Evolutionary conservation across 2,888 invertebrate genomes (phyloP).

Genomic region (Dasypogon diadema): DNA sequence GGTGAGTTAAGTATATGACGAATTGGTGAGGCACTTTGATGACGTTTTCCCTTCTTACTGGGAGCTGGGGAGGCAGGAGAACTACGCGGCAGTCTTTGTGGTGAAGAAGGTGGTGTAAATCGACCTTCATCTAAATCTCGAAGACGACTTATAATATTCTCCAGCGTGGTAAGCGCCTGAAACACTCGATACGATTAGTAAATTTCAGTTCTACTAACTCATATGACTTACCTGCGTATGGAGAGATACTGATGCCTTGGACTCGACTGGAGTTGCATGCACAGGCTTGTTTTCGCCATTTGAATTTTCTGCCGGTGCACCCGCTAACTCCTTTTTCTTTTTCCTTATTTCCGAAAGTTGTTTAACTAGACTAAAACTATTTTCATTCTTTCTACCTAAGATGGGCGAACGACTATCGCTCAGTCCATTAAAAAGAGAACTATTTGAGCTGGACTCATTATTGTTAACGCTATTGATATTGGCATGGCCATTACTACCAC

Average conservation of each 20-base stretch:
- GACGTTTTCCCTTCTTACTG: slow-evolving; percentile 79
- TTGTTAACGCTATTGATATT: slow-evolving; percentile 45
- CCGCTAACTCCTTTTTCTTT: slow-evolving; percentile 64
- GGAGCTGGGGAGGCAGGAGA: slow-evolving; percentile 82
- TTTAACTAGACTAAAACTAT: slow-evolving; percentile 67
- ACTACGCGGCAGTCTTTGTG: slow-evolving; percentile 78
- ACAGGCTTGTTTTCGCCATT: slow-evolving; percentile 57
- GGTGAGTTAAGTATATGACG: slow-evolving; percentile 87
- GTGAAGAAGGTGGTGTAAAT: slow-evolving; percentile 69
- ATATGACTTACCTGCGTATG: slow-evolving; percentile 66
- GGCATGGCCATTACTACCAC: slow-evolving; percentile 50
- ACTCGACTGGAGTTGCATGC: slow-evolving; percentile 67
- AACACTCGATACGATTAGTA: slow-evolving; percentile 12
- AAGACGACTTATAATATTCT: slow-evolving; percentile 72
- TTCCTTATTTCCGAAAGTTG: slow-evolving; percentile 67
- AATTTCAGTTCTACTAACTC: neutral
- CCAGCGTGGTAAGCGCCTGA: slow-evolving; percentile 72
- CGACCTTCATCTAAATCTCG: slow-evolving; percentile 71
- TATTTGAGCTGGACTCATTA: slow-evolving; percentile 53
- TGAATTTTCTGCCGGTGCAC: neutral
- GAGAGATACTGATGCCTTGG: slow-evolving; percentile 67
- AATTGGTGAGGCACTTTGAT: slow-evolving; percentile 85
- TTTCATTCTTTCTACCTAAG: slow-evolving; percentile 65
- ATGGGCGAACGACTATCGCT: slow-evolving; percentile 62
- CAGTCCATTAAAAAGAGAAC: slow-evolving; percentile 49